Evolutionary conservation across 2,888 invertebrate species (phyloP).

Genomic region (Clostera curtula): DNA sequence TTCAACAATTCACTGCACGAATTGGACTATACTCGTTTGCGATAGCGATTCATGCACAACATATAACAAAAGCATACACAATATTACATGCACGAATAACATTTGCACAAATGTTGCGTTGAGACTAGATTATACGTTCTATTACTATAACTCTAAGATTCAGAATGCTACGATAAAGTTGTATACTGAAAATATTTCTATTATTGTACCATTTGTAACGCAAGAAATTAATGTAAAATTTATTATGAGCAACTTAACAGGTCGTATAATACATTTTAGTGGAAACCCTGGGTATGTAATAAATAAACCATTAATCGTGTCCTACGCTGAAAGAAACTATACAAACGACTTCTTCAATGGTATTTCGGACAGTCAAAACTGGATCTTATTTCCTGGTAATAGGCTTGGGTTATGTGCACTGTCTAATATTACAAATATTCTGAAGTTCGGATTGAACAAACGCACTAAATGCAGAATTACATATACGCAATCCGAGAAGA

Average conservation of each 20-base stretch:
- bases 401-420: conserved; percentile 55
- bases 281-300: conserved; percentile 85
- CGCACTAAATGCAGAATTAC: conserved; percentile 59
- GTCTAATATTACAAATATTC: conserved; percentile 35
- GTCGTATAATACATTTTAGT: conserved; percentile 61
- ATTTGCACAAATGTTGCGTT: conserved; percentile 46
- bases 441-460: conserved; percentile 67
- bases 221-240: conserved; percentile 51
- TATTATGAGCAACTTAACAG: conserved; percentile 40
- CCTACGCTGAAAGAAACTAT: conserved; percentile 39
- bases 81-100: conserved; percentile 42
- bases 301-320: conserved; percentile 77
- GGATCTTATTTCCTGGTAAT: conserved; percentile 46
- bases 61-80: conserved; percentile 44
- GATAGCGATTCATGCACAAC: conserved; percentile 31
- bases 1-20: conserved; percentile 46
- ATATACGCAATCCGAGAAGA: conserved; percentile 26
- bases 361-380: conserved; percentile 17
- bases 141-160: conserved; percentile 45
- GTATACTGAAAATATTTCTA: conserved; percentile 32
- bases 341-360: conserved; percentile 44
- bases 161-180: conserved; percentile 47
- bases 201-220: conserved; percentile 27
- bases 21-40: conserved; percentile 50
- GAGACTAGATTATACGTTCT: conserved; percentile 48